Evolutionary conservation across 2,113 vertebrate species (phyloP).

Genomic region (Cephalophus harveyi): DNA sequence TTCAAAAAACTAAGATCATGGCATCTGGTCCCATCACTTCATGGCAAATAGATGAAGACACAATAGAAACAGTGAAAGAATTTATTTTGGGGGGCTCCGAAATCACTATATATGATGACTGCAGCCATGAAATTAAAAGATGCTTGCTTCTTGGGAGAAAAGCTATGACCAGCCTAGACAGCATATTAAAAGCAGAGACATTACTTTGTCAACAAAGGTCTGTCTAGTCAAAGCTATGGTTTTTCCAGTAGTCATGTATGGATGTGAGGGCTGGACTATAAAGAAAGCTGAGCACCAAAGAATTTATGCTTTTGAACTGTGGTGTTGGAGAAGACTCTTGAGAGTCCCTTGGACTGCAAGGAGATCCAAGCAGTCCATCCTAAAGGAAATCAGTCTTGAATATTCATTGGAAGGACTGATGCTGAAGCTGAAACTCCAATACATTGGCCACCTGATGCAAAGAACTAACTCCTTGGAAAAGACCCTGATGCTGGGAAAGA

Average conservation of each 20-base stretch:
- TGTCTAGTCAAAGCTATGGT: not conserved
- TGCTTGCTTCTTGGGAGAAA: not conserved
- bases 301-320: not conserved
- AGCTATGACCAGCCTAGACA: not conserved
- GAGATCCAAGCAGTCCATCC: not conserved
- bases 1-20: not conserved
- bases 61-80: not conserved
- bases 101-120: not conserved
- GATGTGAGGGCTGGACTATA: not conserved
- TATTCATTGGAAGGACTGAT: not conserved
- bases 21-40: not conserved
- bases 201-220: not conserved
- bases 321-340: not conserved
- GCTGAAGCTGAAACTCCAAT: not conserved
- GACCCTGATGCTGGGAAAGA: not conserved
- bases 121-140: not conserved
- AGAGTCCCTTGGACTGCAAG: not conserved
- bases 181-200: not conserved
- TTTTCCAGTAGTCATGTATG: not conserved
- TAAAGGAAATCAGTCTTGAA: not conserved
- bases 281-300: not conserved
- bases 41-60: not conserved
- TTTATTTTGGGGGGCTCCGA: not conserved
- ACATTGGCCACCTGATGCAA: not conserved
- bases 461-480: not conserved